Conservation (phyloP, 2,113 vertebrate genomes). For the Empidonax traillii region DNA sequence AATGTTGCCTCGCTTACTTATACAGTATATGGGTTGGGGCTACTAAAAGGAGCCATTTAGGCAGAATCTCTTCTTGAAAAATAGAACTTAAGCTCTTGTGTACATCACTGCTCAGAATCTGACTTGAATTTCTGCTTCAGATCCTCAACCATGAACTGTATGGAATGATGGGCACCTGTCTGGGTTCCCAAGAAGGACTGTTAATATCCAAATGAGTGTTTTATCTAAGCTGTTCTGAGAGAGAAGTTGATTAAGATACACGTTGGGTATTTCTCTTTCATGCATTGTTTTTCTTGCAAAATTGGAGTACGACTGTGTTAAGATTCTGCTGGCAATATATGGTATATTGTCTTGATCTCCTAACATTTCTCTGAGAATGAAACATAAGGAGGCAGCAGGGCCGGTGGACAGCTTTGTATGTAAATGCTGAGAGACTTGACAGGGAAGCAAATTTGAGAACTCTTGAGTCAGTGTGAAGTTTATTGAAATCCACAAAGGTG, state of each 20-base stretch:
- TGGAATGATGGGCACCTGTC: background rate
- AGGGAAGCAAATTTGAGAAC: background rate
- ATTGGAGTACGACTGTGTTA: background rate
- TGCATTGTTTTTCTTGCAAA: background rate
- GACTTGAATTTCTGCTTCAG: background rate
- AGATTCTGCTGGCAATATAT: background rate
- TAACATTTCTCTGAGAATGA: background rate
- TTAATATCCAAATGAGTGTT: background rate
- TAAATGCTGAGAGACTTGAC: background rate
- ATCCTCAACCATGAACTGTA: background rate
- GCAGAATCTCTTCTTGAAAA: background rate
- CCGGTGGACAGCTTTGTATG: background rate
- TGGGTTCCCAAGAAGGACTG: background rate
- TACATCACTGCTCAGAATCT: background rate
- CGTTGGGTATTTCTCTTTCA: background rate
- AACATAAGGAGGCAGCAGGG: background rate
- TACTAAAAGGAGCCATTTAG: background rate
- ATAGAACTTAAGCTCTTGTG: background rate
- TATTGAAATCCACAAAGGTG: background rate
- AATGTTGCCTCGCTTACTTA: background rate
- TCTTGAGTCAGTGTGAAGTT: background rate
- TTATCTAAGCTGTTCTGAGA: background rate
- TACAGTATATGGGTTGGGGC: background rate
- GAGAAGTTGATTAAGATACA: background rate
- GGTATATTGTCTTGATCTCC: background rate